Base-by-base conservation (phyloP, 2,888 invertebrate species). In the Philhelius pedissequus region DNA sequence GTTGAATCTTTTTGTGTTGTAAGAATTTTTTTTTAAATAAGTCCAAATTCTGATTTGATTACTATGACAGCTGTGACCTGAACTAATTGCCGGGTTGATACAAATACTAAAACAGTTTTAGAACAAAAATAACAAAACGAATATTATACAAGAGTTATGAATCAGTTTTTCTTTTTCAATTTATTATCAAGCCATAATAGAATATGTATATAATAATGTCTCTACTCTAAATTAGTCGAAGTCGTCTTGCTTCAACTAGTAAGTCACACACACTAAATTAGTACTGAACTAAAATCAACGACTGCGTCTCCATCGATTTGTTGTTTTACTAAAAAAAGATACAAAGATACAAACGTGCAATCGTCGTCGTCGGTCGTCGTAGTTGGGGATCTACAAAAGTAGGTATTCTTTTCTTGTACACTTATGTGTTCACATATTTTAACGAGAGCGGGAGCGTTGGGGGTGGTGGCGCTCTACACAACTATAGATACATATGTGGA, bases 181-280 rank as follows among this genome's bases (percentile, higher is more conserved):
- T 52, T 32, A 27, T 58, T 38, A 62, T 62, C 56, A 54, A 60
- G 73, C 30, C 48, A 52, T 45, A 58, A 40, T 54, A n/a, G n/a
- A n/a, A n/a, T n/a, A n/a, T n/a, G n/a, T n/a, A n/a, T n/a, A n/a
- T n/a, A n/a, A n/a, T 4, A 32, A 1, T 32, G 3, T 56, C 20
- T 35, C n/a, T 18, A 40, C 43, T 60, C 38, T 45, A 60, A 58
- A 20, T 5, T 56, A 54, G 60, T 69, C 45, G 64, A 20, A 50
- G 75, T 70, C 75, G 84, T 80, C 84, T 84, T 80, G 48, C 58
- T 54, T 54, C 84, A 45, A 84, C 80, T 84, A 80, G 70, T 80
- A 84, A 84, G 66, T 80, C 75, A 71, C 71, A 84, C 84, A 84
- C 80, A 80, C 84, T 84, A 84, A 62, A 62, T 15, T 45, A 45